A percentile compares a stretch with the other conserved stretches of the same genome.
These are phyloP conservation scores for Halcyon leucocephala DNA, from an alignment of 2,797 vertebrate genomes.

Conservation along the genomic window DNA sequence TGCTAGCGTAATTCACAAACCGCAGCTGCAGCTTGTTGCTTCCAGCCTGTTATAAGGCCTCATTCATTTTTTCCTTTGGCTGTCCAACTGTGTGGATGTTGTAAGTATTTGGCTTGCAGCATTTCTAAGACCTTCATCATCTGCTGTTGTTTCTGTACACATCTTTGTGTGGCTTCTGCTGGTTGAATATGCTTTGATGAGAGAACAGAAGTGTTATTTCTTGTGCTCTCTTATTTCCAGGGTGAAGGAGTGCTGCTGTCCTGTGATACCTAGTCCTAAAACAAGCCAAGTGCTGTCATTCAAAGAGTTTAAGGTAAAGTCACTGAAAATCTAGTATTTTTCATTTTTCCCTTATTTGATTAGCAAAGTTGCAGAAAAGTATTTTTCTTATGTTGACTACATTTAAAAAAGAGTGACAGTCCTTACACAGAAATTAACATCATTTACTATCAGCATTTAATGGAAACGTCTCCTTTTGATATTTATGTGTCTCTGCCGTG, in stretches of 20 bases:
- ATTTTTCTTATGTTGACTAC: neutral
- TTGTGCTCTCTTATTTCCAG: conserved; percentile 43
- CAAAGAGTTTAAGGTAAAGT: conserved; percentile 69
- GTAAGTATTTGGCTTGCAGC: neutral
- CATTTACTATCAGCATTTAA: neutral
- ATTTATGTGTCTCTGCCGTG: neutral
- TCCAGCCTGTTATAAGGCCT: neutral
- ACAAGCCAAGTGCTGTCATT: conserved; percentile 77
- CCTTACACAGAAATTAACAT: neutral
- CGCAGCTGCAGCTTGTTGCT: neutral
- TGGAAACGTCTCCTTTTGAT: neutral
- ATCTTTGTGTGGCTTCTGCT: neutral
- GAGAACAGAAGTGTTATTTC: neutral
- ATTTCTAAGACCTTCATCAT: neutral
- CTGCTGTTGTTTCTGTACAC: neutral
- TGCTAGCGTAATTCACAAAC: neutral
- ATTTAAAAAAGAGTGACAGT: neutral
- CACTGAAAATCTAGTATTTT: neutral
- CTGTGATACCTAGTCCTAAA: conserved; percentile 77
- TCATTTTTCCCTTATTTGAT: neutral
- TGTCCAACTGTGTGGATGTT: neutral
- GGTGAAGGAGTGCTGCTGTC: conserved; percentile 75
- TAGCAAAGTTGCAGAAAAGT: neutral
- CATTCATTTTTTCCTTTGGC: neutral
- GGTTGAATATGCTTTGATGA: neutral